These are phyloP conservation scores for Orgyia antiqua DNA, from an alignment of 2,888 invertebrate species.

Conservation along the genomic window DNA sequence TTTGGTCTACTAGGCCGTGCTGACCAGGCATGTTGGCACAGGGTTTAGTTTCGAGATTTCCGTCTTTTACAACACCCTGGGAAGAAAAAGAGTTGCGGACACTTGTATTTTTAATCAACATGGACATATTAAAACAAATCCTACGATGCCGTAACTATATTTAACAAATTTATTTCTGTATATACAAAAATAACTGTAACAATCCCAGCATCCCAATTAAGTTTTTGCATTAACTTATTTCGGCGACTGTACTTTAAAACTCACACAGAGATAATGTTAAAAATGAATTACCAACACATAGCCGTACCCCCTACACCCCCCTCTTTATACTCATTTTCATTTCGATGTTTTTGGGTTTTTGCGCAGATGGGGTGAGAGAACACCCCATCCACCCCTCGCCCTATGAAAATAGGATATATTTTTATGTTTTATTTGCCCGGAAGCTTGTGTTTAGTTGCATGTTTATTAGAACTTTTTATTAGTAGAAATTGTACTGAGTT, in stretches of 20 bases:
- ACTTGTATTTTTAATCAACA: too few relatives aligned
- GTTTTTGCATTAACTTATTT: conserved; percentile 20
- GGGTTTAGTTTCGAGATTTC: too few relatives aligned
- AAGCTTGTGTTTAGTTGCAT: conserved; percentile 77
- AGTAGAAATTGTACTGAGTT: conserved; percentile 67
- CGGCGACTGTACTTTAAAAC: conserved; percentile 73
- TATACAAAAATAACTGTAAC: conserved; percentile 1
- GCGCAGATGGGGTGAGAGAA: conserved; percentile 62
- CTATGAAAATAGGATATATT: conserved; percentile 79
- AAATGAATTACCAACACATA: conserved; percentile 78
- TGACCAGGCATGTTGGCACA: too few relatives aligned
- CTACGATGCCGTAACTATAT: too few relatives aligned
- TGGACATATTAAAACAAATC: too few relatives aligned
- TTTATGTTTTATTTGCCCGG: conserved; percentile 79
- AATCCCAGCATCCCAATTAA: conserved; percentile 10
- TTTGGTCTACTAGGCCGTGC: too few relatives aligned
- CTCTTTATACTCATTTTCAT: conserved; percentile 76
- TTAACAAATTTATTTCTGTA: too few relatives aligned
- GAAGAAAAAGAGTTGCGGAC: too few relatives aligned
- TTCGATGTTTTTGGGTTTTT: conserved; percentile 80
- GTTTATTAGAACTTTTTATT: conserved; percentile 78
- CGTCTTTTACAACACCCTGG: too few relatives aligned
- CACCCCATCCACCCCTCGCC: conserved; percentile 50
- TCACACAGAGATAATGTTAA: conserved; percentile 76
- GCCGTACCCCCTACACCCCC: conserved; percentile 43